A percentile compares a stretch with the other conserved stretches of the same genome.
These are phyloP conservation scores for Gymnoscelis rufifasciata DNA, from an alignment of 2,888 invertebrate species.

Conservation along the genomic window DNA sequence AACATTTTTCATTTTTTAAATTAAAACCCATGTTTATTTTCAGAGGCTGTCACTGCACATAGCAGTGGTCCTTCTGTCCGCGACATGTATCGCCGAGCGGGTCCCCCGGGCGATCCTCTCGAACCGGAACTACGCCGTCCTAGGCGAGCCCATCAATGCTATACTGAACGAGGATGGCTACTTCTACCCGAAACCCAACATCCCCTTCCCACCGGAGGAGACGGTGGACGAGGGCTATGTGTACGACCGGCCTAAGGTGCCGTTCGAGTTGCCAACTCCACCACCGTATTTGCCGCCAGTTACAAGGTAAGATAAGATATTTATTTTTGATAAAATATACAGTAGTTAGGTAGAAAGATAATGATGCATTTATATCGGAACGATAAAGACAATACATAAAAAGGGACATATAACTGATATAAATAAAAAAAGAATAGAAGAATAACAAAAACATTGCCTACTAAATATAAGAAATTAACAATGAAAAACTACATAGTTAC, in stretches of 20 bases:
- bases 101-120: conserved; percentile 53
- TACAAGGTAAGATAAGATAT: conserved; percentile 14
- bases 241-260: conserved; percentile 32
- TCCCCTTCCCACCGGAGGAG: conserved; percentile 57
- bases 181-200: conserved; percentile 67
- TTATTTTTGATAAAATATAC: no score
- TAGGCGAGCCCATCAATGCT: conserved; percentile 59
- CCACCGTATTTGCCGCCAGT: conserved; percentile 22
- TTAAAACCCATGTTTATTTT: conserved; percentile 29
- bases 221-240: conserved; percentile 30
- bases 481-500: no score
- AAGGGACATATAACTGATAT: no score
- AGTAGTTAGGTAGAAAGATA: no score
- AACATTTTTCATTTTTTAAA: no score
- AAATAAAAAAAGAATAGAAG: no score
- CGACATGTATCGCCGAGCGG: conserved; percentile 49
- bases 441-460: no score
- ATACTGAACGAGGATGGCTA: conserved; percentile 68
- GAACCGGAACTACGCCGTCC: conserved; percentile 62
- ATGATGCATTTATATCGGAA: no score
- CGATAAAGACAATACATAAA: no score
- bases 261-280: conserved; percentile 35
- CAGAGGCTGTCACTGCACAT: conserved; percentile 74
- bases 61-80: conserved; percentile 66
- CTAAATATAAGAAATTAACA: no score